A percentile compares a stretch with the other conserved stretches of the same genome.
Conservation (phyloP, 2,888 invertebrate species). For the Bombylius discolor region DNA sequence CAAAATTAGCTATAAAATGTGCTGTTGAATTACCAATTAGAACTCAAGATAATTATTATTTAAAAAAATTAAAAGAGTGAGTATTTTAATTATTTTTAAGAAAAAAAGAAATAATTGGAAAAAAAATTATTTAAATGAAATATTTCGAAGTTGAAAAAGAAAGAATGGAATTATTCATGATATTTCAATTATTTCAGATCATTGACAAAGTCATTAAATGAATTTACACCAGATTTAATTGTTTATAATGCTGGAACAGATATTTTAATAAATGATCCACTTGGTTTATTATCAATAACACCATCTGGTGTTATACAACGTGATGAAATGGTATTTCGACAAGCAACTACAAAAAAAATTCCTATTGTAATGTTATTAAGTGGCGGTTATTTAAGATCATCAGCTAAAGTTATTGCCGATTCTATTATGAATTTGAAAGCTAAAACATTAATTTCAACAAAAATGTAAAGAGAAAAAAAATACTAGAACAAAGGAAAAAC, state of each 20-base stretch:
- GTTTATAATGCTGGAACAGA: constrained; percentile 94
- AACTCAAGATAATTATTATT: constrained; percentile 57
- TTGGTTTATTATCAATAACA: constrained; percentile 59
- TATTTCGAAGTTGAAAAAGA: neutral
- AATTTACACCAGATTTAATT: constrained; percentile 65
- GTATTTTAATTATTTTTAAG: constrained; percentile 18
- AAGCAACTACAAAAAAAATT: constrained; percentile 47
- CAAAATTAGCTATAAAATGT: constrained; percentile 57
- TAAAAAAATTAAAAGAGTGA: constrained; percentile 51
- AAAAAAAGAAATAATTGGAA: too few species aligned
- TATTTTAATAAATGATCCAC: constrained; percentile 60
- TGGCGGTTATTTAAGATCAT: constrained; percentile 68
- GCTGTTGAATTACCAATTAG: constrained; percentile 50
- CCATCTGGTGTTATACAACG: constrained; percentile 71
- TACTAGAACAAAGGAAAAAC: too few species aligned
- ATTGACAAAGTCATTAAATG: constrained; percentile 50
- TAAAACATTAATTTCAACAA: constrained; percentile 40
- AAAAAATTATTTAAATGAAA: too few species aligned
- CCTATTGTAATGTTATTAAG: constrained; percentile 81
- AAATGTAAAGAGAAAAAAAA: constrained; percentile 8
- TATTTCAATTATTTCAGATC: constrained; percentile 40
- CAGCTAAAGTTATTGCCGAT: constrained; percentile 69
- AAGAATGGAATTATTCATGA: neutral
- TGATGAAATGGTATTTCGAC: constrained; percentile 70
- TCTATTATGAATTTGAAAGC: constrained; percentile 66